Conservation (phyloP, 1,140 invertebrate species). For the Atopsyche davidsoni region DNA sequence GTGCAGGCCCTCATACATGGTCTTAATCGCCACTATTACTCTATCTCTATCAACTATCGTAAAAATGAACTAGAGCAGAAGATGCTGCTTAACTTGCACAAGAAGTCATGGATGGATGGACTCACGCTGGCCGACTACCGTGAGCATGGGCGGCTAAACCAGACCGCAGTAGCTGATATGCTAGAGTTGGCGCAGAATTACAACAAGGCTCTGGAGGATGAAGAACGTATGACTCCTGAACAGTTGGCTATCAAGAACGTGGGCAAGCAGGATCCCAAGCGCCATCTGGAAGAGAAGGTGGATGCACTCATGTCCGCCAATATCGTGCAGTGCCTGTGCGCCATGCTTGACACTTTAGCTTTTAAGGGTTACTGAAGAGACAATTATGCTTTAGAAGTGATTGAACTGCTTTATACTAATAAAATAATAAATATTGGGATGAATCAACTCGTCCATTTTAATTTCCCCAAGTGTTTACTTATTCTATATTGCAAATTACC, state of each 20-base stretch:
- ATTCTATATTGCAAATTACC: no score
- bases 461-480: no score
- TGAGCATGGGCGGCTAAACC: conserved; percentile 86
- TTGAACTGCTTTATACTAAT: no score
- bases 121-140: conserved; percentile 91
- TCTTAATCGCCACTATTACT: conserved; percentile 98
- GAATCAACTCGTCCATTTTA: no score
- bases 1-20: conserved; percentile 99
- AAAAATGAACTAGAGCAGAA: conserved; percentile 99
- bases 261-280: conserved; percentile 99
- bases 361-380: conserved; percentile 53
- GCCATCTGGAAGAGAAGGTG: conserved; percentile 98
- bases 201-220: conserved; percentile 98
- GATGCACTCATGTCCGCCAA: conserved; percentile 96
- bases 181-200: conserved; percentile 96
- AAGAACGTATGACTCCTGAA: conserved; percentile 99
- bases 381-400: no score
- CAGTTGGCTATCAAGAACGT: conserved; percentile 99
- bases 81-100: conserved; percentile 98
- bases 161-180: conserved; percentile 94
- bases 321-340: conserved; percentile 97
- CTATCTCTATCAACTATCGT: conserved; percentile 98
- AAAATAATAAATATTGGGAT: no score
- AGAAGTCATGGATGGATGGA: conserved; percentile 99
- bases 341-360: conserved; percentile 97